Conservation (phyloP, 1,140 invertebrate species). For the Drosophila prosaltans region DNA sequence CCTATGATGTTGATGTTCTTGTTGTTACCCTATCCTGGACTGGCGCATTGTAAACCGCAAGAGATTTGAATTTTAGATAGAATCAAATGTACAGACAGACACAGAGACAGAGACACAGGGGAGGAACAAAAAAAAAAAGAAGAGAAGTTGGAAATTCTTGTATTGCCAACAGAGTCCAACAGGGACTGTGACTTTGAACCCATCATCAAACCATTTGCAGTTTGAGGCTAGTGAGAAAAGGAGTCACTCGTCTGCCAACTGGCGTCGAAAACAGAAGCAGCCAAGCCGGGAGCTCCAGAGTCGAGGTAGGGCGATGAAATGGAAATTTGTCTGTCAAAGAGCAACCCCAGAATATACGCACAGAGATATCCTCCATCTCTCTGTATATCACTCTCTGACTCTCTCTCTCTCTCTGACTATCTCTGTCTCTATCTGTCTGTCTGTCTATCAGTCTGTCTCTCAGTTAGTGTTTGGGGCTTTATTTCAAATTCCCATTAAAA, state of each 20-base stretch:
- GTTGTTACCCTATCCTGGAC: neutral
- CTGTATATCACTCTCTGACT: neutral
- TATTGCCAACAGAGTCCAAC: slow-evolving; percentile 4
- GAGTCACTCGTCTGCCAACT: neutral
- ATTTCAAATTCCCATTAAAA: slow-evolving; percentile 79
- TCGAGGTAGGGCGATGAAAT: slow-evolving; percentile 19
- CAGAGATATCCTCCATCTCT: neutral
- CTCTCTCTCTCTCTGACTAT: slow-evolving; percentile 1
- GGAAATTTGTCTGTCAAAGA: slow-evolving; percentile 47
- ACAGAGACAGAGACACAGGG: slow-evolving; percentile 13
- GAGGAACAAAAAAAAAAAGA: neutral
- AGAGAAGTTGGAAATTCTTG: slow-evolving; percentile 9
- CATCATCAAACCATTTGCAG: slow-evolving; percentile 44
- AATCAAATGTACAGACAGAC: slow-evolving; percentile 40
- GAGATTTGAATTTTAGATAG: slow-evolving; percentile 78
- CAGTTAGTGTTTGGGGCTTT: slow-evolving; percentile 50
- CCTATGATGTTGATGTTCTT: neutral
- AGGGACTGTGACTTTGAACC: slow-evolving; percentile 38
- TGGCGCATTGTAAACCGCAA: slow-evolving; percentile 65
- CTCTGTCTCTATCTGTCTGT: neutral
- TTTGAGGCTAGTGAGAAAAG: slow-evolving; percentile 4
- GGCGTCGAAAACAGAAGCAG: slow-evolving; percentile 9
- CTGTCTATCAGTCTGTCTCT: slow-evolving; percentile 14
- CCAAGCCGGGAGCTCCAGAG: neutral
- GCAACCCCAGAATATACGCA: slow-evolving; percentile 37